Evolutionary conservation across 2,888 invertebrate species (phyloP), one percentile per base, ranked within the genome.

Genomic region (Lycophotia porphyrea): DNA sequence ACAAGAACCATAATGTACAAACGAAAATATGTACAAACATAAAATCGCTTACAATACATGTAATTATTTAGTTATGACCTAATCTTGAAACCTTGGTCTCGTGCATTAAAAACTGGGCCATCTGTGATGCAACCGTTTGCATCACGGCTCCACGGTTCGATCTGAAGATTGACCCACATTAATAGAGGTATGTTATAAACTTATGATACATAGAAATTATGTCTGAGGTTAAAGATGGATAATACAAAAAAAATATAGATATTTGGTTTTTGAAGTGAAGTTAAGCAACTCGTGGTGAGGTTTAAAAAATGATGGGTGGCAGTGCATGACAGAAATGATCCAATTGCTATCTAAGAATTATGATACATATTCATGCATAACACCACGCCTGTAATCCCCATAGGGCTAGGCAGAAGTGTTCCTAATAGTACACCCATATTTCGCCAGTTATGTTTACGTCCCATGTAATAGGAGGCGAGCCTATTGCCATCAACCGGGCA

Each of bases 21-120:
- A 78, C 58, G 21, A 60, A 65, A 60, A 52, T 34, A 79, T 80
- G 72, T 71, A 85, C 73, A 74, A 71, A 85, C 27, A 78, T 34
- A 80, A 80, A 80, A 86, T 70, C 66, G 75, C 74, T 80, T 80
- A 84, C 81, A 82, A 82, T 84, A 82, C 76, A 83, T 84, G 81
- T 82, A 85, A 87, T 89, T 87, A 86, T 85, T 80, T 80, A 78
- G 81, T 64, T 88, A 84, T 90, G 91, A 92, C 90, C 90, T 91
- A 90, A 92, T 91, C 92, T 88, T 24, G 68, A 90, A 90, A 91
- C 92, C 93, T 92, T 92, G 92, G 89, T 86, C 86, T 90, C 86
- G 87, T 88, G 86, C 84, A 88, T 74, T 86, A 89, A 89, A 90
- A 89, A 89, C 89, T 86, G 87, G 88, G 86, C 74, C 88, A 82